Percentiles rank a stretch among this genome's conserved stretches.
Evolutionary conservation across 2,113 vertebrate genomes (phyloP).

Genomic region (Dissostichus mawsoni): DNA sequence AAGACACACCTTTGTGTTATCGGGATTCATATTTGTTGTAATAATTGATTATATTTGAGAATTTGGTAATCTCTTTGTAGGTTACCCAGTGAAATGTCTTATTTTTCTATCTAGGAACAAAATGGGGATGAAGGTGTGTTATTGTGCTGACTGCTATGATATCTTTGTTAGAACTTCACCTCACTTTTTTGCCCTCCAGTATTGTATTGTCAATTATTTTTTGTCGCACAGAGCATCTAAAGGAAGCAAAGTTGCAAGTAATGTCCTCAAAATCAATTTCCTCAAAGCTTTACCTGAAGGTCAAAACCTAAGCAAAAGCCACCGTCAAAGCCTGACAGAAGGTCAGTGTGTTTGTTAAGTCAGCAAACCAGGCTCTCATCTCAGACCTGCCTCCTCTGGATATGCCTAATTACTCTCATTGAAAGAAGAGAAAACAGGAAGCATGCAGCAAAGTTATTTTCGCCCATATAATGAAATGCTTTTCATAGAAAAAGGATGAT

Average conservation of each 20-base stretch:
- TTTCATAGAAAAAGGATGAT: slow-evolving; percentile 54
- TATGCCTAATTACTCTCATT: slow-evolving; percentile 59
- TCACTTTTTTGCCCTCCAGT: background rate
- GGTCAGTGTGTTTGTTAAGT: slow-evolving; percentile 28
- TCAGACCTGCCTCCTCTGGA: slow-evolving; percentile 25
- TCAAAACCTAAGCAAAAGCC: slow-evolving; percentile 90
- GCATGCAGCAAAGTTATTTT: slow-evolving; percentile 54
- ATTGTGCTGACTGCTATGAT: background rate
- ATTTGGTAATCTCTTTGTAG: background rate
- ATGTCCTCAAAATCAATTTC: slow-evolving; percentile 7
- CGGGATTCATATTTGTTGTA: background rate
- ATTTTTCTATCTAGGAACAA: no score
- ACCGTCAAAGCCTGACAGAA: slow-evolving; percentile 84
- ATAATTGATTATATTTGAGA: no score
- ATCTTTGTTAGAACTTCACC: background rate
- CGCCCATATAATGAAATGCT: slow-evolving; percentile 37
- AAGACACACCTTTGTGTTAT: background rate
- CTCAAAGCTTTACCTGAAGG: slow-evolving; percentile 81
- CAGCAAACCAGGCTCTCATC: slow-evolving; percentile 49
- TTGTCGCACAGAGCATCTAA: background rate
- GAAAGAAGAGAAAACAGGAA: slow-evolving; percentile 31
- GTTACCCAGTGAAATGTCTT: background rate
- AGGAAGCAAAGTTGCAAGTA: slow-evolving; percentile 8
- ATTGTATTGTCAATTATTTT: background rate
- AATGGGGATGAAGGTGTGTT: background rate